phyloP scores from a whole-genome alignment of 2,888 invertebrate genomes.

The Epirrhoe alternata region DNA sequence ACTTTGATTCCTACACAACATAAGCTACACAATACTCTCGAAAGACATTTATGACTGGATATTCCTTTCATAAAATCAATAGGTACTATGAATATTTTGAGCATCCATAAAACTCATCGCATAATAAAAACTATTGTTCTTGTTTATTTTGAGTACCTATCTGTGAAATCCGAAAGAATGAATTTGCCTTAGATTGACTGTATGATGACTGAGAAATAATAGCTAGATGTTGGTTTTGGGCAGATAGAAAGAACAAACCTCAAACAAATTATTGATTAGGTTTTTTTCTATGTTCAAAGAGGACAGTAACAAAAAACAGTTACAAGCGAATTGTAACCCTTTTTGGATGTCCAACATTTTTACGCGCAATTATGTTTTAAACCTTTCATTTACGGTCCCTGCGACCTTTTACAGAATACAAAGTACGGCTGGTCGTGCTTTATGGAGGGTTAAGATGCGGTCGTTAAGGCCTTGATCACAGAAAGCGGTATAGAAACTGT shows the following conservation, averaged over 20 bases:
- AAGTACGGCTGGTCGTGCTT: constrained; percentile 48
- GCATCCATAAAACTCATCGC: background rate
- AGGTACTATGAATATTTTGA: background rate
- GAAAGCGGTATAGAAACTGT: constrained; percentile 5
- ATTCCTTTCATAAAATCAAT: background rate
- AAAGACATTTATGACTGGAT: constrained; percentile 1
- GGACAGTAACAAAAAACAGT: background rate
- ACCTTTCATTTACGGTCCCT: constrained; percentile 39
- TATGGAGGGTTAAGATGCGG: constrained; percentile 43
- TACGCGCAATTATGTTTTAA: constrained; percentile 39
- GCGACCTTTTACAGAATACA: constrained; percentile 45
- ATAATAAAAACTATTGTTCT: too few relatives aligned
- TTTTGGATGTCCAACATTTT: constrained; percentile 35
- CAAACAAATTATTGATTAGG: too few relatives aligned
- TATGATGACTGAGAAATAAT: too few relatives aligned
- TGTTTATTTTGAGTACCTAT: too few relatives aligned
- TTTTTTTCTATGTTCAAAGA: background rate
- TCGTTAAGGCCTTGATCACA: constrained; percentile 39
- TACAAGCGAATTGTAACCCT: constrained; percentile 8
- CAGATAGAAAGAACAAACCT: too few relatives aligned
- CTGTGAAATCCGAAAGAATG: too few relatives aligned
- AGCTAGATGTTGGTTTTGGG: too few relatives aligned
- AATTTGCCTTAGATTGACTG: too few relatives aligned
- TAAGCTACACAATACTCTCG: constrained; percentile 1
- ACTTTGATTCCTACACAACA: constrained; percentile 7